Conservation (phyloP, 2,797 vertebrate species). For the Rallus crepitans region DNA sequence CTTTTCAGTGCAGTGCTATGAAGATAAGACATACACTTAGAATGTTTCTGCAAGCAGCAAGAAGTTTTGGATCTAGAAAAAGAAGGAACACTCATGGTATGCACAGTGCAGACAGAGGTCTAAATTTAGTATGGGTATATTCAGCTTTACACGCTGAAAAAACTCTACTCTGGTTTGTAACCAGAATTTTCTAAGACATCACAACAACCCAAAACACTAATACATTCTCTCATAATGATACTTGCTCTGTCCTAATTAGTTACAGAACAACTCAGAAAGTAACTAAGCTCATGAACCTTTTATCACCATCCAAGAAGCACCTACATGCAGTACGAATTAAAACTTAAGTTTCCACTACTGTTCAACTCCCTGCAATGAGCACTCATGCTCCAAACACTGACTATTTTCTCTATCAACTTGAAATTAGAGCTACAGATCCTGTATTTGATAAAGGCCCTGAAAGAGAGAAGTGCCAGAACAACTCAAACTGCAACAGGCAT, state of each 20-base stretch:
- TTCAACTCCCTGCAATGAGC: neutral
- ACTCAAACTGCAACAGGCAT: neutral
- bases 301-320: neutral
- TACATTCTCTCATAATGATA: neutral
- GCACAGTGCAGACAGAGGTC: neutral
- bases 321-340: neutral
- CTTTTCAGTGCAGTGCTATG: neutral
- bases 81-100: neutral
- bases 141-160: neutral
- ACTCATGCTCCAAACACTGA: neutral
- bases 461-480: neutral
- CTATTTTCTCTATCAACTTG: neutral
- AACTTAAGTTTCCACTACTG: neutral
- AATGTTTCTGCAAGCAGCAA: neutral
- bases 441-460: neutral
- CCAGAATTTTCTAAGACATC: neutral
- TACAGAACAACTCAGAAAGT: neutral
- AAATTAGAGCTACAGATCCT: neutral
- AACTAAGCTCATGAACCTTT: neutral
- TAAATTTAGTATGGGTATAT: neutral
- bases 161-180: fast-evolving
- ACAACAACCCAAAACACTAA: neutral
- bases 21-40: neutral
- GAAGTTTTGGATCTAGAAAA: neutral
- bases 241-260: neutral